Percentiles rank a stretch among this genome's conserved stretches.
Evolutionary conservation across 2,113 vertebrate genomes (phyloP).

Genomic region (Sciurus niger): DNA sequence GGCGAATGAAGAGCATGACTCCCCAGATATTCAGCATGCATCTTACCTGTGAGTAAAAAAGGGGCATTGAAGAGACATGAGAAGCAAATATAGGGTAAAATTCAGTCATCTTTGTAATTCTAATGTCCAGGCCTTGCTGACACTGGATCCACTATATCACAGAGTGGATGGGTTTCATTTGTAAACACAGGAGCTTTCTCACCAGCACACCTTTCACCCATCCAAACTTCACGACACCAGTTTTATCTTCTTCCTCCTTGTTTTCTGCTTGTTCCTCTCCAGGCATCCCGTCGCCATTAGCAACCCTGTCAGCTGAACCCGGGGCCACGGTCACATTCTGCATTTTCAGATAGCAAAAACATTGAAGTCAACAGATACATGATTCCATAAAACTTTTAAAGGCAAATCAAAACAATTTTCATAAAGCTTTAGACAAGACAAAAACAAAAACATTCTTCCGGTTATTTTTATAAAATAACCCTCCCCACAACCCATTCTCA

Average conservation of each 20-base stretch:
- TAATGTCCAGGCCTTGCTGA: neutral
- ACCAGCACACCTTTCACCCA: slow-evolving; percentile 99
- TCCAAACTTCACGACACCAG: slow-evolving; percentile 94
- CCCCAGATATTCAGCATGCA: slow-evolving; percentile 99
- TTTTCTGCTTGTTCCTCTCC: slow-evolving; percentile 90
- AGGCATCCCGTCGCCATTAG: slow-evolving; percentile 89
- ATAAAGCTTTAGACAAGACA: neutral
- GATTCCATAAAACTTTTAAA: neutral
- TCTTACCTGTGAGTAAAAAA: slow-evolving; percentile 91
- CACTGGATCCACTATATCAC: neutral
- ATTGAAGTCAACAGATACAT: neutral
- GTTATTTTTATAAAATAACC: neutral
- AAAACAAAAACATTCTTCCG: neutral
- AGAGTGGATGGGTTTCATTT: neutral
- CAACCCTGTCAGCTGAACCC: slow-evolving; percentile 87
- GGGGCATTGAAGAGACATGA: neutral
- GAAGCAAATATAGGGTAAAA: fast-evolving
- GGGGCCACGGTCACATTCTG: slow-evolving; percentile 92
- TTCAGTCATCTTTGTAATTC: neutral
- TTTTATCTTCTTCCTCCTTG: slow-evolving; percentile 86
- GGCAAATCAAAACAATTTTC: neutral
- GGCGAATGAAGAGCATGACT: slow-evolving; percentile 99
- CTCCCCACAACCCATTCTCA: neutral
- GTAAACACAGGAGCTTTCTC: slow-evolving; percentile 84
- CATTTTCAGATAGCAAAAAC: slow-evolving; percentile 6